Conservation (phyloP, 1,140 invertebrate genomes). For the Anoplophora glabripennis region DNA sequence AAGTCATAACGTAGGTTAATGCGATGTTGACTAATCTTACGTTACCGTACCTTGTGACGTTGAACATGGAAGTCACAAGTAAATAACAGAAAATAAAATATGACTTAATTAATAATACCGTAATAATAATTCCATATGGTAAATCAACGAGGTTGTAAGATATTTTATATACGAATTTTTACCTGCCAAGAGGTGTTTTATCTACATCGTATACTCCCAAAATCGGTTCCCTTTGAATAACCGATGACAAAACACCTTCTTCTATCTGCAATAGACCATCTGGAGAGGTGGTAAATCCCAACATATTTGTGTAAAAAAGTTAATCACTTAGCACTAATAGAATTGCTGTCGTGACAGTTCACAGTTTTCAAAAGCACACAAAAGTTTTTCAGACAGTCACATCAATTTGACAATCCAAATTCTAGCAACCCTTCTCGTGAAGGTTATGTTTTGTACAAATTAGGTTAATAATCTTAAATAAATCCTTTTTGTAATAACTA, state of each 20-base stretch:
- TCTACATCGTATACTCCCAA: conserved; percentile 65
- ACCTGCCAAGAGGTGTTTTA: conserved; percentile 70
- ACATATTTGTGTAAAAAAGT: conserved; percentile 27
- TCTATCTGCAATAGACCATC: conserved; percentile 63
- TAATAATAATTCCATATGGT: too few relatives aligned
- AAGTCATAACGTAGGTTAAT: too few relatives aligned
- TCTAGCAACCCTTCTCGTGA: conserved; percentile 16
- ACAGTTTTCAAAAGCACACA: conserved; percentile 1
- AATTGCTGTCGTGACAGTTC: not conserved
- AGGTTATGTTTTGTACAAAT: conserved; percentile 27
- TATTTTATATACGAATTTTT: conserved; percentile 21
- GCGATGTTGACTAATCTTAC: too few relatives aligned
- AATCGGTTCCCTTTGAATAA: conserved; percentile 62
- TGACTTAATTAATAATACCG: too few relatives aligned
- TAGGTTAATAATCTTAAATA: conserved; percentile 1
- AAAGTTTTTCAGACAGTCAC: conserved; percentile 1
- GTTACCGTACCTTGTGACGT: too few relatives aligned
- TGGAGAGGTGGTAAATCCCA: conserved; percentile 34
- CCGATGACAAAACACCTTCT: conserved; percentile 56
- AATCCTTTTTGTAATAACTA: not conserved
- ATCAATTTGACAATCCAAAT: conserved; percentile 13
- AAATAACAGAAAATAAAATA: too few relatives aligned
- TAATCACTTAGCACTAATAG: conserved; percentile 6
- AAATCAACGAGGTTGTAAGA: not conserved
- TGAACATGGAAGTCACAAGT: too few relatives aligned